Evolutionary conservation across 2,888 invertebrate genomes (phyloP), one percentile per base, ranked within the genome.

Genomic region (Poecilobothrus nobilitatus): DNA sequence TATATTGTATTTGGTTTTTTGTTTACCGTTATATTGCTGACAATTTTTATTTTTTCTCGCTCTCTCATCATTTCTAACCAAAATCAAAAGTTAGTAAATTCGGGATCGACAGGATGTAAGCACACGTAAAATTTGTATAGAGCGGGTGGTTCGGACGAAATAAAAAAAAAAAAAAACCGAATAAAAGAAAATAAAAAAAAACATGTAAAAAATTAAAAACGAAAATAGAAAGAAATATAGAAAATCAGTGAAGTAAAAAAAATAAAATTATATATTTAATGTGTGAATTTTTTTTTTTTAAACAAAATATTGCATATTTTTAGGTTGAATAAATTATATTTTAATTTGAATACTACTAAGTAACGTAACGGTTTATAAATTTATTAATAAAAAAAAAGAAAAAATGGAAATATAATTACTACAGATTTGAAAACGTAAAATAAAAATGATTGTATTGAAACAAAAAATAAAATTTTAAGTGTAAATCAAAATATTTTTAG

Each of bases 101-200:
- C 63, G 63, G 63, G 27, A 63, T 27, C 63, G 63, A 63, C 63
- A 63, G 27, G 63, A 63, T 63, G 63, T 63, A 63, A 63, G 63
- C 63, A 63, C 63, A 63, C 53, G 53, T 53, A 53, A 53, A 41
- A 27, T 27, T 53, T 53, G 53, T 53, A 18, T 53, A 53, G 53
- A 53, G 18, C 53, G 53, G 18, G 53, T 18, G 53, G 53, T 53
- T 53, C 53, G 53, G 53, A 53, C 53, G 53, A 53, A 53, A 53
- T 53, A n/a, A 41, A 9, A 12, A 41, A 15, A 41, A 41, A 41
- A 41, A 41, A 41, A 41, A 3, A 41, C 41, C 41, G 15, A 41
- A 41, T 12, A 12, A 9, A 41, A 27, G 7, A 15, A 41, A 41
- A 41, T 15, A 15, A 41, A 41, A 41, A 41, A 41, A 41, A 41